Evolutionary conservation across 2,113 vertebrate species (phyloP).

Genomic region (Microcebus tavaratra): DNA sequence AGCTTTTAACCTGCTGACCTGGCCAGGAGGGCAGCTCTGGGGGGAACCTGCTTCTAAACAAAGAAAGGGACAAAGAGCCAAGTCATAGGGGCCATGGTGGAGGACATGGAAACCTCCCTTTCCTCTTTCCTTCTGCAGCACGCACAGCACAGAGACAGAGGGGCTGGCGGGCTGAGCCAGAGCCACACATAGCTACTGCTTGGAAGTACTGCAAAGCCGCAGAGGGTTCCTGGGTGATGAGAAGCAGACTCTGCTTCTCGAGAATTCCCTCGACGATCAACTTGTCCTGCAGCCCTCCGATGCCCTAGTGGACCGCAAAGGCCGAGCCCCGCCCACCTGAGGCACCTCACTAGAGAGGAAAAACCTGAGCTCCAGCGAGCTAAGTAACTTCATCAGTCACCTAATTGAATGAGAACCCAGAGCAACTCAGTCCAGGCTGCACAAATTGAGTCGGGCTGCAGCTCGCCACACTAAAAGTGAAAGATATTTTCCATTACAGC

Average conservation of each 20-base stretch:
- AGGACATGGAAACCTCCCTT: not conserved
- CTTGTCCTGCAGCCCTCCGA: not conserved
- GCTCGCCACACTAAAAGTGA: constrained; percentile 71
- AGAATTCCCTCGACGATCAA: not conserved
- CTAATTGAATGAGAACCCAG: constrained; percentile 78
- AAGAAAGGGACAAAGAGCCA: not conserved
- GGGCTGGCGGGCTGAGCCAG: not conserved
- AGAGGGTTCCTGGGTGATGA: not conserved
- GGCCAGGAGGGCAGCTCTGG: not conserved
- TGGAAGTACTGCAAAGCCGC: not conserved
- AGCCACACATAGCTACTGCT: not conserved
- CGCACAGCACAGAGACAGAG: not conserved
- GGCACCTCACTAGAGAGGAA: not conserved
- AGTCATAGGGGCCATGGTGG: not conserved
- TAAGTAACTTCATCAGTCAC: constrained; percentile 74
- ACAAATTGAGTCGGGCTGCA: constrained; percentile 72
- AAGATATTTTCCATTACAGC: constrained; percentile 79
- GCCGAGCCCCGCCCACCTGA: not conserved
- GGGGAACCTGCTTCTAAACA: not conserved
- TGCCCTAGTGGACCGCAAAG: not conserved
- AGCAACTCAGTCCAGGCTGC: constrained; percentile 69
- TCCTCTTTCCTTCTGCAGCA: not conserved
- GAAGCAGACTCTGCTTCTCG: not conserved
- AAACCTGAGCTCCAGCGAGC: constrained; percentile 45
- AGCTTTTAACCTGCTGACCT: not conserved